phyloP scores from a whole-genome alignment of 1,140 invertebrate species.

The Brachionus plicatilis region DNA sequence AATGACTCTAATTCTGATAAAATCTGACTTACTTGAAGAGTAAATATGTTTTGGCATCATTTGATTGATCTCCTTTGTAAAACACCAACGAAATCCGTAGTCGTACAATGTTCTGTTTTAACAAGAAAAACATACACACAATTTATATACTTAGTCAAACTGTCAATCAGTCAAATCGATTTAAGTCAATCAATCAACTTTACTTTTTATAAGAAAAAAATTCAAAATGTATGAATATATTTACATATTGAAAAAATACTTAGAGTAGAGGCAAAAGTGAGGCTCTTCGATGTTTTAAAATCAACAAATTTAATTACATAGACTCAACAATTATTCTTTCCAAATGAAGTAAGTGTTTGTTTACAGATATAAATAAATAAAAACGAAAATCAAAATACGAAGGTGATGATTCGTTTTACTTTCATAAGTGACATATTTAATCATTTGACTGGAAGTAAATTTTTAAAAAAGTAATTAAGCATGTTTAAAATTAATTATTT shows the following conservation, averaged over 20 bases:
- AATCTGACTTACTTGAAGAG: not conserved
- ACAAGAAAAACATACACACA: not conserved
- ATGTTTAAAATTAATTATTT: no score
- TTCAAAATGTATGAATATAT: not conserved
- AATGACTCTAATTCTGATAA: not conserved
- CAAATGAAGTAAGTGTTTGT: not conserved
- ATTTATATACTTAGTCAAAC: conserved; percentile 33
- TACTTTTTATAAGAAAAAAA: not conserved
- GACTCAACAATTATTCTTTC: no score
- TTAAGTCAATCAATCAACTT: conserved; percentile 29
- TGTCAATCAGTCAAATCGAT: conserved; percentile 34
- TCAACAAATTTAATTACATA: not conserved
- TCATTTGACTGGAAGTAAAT: no score
- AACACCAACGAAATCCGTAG: not conserved
- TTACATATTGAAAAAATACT: not conserved
- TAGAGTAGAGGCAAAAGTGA: not conserved
- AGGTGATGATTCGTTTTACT: no score
- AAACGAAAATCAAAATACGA: no score
- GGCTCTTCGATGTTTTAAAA: not conserved
- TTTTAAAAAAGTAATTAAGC: no score
- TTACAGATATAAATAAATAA: no score
- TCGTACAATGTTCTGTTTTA: conserved; percentile 5
- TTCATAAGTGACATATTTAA: no score
- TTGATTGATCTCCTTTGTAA: conserved; percentile 8
- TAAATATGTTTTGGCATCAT: conserved; percentile 24